Evolutionary conservation across 2,113 vertebrate species (phyloP).

Genomic region (Lophius piscatorius): DNA sequence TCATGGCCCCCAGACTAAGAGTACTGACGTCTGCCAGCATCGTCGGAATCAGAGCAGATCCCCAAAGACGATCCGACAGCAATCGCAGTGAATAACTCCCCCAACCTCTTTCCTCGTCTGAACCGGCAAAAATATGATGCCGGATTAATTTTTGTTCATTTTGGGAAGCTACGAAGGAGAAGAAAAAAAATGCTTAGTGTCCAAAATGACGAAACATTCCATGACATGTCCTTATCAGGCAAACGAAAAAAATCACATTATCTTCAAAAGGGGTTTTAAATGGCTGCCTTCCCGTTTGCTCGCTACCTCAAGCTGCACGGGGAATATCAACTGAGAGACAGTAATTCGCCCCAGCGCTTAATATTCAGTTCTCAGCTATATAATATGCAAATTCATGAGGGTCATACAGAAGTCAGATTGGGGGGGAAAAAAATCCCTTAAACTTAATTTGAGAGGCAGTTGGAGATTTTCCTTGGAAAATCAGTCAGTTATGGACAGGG

Average conservation of each 20-base stretch:
- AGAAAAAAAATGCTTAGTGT: conserved; percentile 74
- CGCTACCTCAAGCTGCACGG: conserved; percentile 70
- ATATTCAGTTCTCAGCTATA: conserved; percentile 79
- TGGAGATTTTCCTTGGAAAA: conserved; percentile 67
- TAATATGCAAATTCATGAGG: conserved; percentile 79
- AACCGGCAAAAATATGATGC: conserved; percentile 73
- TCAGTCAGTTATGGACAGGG: conserved; percentile 64
- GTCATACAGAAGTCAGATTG: conserved; percentile 76
- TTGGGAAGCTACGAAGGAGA: conserved; percentile 64
- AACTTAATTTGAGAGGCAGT: conserved; percentile 74
- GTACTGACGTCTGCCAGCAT: conserved; percentile 69
- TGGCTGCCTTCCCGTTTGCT: conserved; percentile 64
- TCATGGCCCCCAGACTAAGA: conserved; percentile 52
- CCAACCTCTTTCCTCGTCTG: conserved; percentile 60
- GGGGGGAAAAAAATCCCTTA: conserved; percentile 63
- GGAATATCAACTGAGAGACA: conserved; percentile 77
- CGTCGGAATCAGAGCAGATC: conserved; percentile 76
- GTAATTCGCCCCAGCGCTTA: conserved; percentile 77
- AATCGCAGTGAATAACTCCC: conserved; percentile 65
- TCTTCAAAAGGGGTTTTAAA: conserved; percentile 81
- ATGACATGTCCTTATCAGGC: conserved; percentile 79
- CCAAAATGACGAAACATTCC: conserved; percentile 80
- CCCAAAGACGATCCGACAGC: conserved; percentile 71
- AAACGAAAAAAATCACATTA: conserved; percentile 81
- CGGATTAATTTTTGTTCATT: conserved; percentile 75